A percentile compares a stretch with the other conserved stretches of the same genome.
Conservation (phyloP, 2,888 invertebrate species). For the Byasa hedistus region DNA sequence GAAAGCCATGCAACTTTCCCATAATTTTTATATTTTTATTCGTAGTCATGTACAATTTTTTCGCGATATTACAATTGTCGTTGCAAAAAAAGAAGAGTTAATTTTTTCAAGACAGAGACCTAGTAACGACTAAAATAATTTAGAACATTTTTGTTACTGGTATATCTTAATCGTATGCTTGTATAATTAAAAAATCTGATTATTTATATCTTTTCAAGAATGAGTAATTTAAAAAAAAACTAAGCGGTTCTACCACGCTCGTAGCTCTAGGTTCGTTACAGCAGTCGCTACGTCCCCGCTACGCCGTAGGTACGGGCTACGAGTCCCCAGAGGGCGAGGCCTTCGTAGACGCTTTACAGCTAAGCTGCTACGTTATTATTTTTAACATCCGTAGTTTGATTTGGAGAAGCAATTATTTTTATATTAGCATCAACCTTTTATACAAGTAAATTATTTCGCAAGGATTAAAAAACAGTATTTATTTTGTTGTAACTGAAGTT, state of each 20-base stretch:
- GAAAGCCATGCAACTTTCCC: no score
- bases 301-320: conserved; percentile 51
- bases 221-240: neutral
- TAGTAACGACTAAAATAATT: neutral
- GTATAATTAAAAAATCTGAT: neutral
- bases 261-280: conserved; percentile 60
- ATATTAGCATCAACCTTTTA: neutral
- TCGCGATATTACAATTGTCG: no score
- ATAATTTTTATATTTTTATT: no score
- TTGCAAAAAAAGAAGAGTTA: neutral
- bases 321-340: conserved; percentile 64
- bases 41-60: no score
- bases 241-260: conserved; percentile 35
- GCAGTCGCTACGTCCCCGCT: conserved; percentile 65
- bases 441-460: no score
- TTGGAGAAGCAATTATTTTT: conserved; percentile 7
- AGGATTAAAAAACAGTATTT: no score
- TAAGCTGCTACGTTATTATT: conserved; percentile 63
- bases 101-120: no score
- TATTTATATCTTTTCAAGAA: neutral
- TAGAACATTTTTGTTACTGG: neutral
- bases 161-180: neutral
- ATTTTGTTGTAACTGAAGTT: no score
- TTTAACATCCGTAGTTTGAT: conserved; percentile 52
- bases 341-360: conserved; percentile 56